Percentiles rank a stretch among this genome's conserved stretches.
phyloP scores from a whole-genome alignment of 2,113 vertebrate species.

The Edolisoma coerulescens region DNA sequence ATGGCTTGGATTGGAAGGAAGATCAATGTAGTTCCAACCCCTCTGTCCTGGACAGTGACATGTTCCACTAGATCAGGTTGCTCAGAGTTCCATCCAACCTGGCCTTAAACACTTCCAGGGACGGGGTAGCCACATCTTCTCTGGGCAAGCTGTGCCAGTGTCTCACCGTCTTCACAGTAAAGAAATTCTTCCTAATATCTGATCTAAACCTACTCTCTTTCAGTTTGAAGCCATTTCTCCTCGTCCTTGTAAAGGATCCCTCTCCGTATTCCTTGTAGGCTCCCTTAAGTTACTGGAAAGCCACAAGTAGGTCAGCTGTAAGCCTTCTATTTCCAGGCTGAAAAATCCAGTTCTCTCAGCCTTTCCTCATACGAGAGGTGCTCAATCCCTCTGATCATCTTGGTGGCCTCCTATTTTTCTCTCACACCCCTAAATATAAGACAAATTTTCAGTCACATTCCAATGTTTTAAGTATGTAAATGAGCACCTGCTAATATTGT shows the following conservation, averaged over 20 bases:
- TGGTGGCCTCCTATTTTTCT: background rate
- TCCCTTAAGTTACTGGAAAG: background rate
- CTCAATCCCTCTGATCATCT: background rate
- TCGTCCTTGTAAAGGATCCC: background rate
- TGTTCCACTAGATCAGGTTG: background rate
- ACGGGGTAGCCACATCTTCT: background rate
- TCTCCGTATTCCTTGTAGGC: background rate
- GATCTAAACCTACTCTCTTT: background rate
- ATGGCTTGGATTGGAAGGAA: background rate
- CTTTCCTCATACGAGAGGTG: fast-evolving
- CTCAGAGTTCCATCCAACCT: background rate
- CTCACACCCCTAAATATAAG: background rate
- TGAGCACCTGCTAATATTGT: background rate
- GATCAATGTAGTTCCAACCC: background rate
- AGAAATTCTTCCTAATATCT: background rate
- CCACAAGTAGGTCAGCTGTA: background rate
- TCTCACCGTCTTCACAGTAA: background rate
- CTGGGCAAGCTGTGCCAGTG: background rate
- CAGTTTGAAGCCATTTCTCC: background rate
- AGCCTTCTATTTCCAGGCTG: background rate
- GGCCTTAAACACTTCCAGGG: background rate
- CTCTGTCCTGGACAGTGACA: background rate
- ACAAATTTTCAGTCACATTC: background rate
- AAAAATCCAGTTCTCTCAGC: background rate
- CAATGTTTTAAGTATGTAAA: background rate